phyloP scores from a whole-genome alignment of 1,140 invertebrate species.

The Drosophila nikananu region DNA sequence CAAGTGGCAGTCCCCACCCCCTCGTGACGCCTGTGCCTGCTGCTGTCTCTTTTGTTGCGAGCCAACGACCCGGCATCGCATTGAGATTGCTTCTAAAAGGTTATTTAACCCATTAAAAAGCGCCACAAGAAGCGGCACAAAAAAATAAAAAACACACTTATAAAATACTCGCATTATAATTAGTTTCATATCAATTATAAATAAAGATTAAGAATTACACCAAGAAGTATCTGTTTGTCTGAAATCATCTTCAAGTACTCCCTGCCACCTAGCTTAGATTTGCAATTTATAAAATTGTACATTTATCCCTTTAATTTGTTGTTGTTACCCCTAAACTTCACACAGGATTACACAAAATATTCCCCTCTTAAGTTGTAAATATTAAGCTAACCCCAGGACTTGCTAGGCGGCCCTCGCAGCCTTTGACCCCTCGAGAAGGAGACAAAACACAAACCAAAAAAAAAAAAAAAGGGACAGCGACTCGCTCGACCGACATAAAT shows the following conservation, averaged over 20 bases:
- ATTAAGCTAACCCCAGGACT: conserved; percentile 13
- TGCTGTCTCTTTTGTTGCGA: conserved; percentile 50
- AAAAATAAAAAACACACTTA: conserved; percentile 5
- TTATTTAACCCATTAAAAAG: conserved; percentile 76
- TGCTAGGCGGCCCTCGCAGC: conserved; percentile 9
- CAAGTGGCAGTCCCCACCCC: conserved; percentile 41
- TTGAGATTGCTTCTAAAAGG: conserved; percentile 73
- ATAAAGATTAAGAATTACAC: background rate
- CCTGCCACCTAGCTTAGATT: too few relatives aligned
- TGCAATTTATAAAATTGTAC: too few relatives aligned
- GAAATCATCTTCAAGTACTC: background rate
- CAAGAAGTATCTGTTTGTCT: background rate
- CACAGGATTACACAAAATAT: conserved; percentile 39
- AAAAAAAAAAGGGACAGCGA: conserved; percentile 14
- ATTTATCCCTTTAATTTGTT: conserved; percentile 15
- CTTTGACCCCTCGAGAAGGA: conserved; percentile 43
- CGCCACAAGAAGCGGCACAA: background rate
- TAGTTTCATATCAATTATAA: background rate
- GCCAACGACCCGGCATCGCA: conserved; percentile 64
- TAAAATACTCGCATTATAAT: background rate
- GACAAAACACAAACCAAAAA: conserved; percentile 57
- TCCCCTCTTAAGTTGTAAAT: conserved; percentile 5
- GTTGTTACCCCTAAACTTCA: background rate
- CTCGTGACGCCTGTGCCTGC: background rate
- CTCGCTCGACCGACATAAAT: conserved; percentile 65